Conservation (phyloP, 1,140 invertebrate species). For the Akabosia matsudoensis region DNA sequence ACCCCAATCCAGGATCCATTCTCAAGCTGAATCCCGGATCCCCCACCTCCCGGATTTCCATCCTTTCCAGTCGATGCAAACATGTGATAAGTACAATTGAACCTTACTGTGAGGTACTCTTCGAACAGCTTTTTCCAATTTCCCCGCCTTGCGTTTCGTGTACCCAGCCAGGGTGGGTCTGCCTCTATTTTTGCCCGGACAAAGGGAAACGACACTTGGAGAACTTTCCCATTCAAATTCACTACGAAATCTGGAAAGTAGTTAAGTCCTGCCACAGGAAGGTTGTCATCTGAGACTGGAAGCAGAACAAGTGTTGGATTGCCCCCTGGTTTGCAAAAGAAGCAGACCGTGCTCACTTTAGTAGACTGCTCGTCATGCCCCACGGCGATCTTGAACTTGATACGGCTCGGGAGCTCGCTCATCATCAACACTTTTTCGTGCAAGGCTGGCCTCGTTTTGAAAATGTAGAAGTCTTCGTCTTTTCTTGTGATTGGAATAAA, state of each 20-base stretch:
- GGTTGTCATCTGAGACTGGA: neutral
- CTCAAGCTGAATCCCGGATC: neutral
- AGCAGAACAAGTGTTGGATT: neutral
- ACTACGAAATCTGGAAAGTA: slow-evolving; percentile 21
- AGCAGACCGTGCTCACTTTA: neutral
- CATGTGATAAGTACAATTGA: slow-evolving; percentile 18
- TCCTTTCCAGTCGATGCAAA: neutral
- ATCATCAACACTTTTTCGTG: no score
- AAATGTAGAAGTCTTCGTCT: no score
- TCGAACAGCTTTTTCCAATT: slow-evolving; percentile 18
- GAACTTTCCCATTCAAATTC: neutral
- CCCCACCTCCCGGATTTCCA: neutral
- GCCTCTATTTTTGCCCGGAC: neutral
- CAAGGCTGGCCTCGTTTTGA: no score
- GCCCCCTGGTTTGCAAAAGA: slow-evolving; percentile 7
- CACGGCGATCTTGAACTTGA: no score
- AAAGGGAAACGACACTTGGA: neutral
- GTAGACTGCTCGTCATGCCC: neutral
- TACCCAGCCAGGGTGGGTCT: neutral
- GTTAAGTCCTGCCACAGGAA: neutral
- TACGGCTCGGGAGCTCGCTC: no score
- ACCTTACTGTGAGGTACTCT: neutral
- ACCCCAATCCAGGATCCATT: slow-evolving; percentile 20
- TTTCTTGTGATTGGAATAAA: no score
- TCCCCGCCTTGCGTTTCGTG: neutral